Base-by-base conservation (phyloP, 2,888 invertebrate species). In the Tromatobia lineatoria region DNA sequence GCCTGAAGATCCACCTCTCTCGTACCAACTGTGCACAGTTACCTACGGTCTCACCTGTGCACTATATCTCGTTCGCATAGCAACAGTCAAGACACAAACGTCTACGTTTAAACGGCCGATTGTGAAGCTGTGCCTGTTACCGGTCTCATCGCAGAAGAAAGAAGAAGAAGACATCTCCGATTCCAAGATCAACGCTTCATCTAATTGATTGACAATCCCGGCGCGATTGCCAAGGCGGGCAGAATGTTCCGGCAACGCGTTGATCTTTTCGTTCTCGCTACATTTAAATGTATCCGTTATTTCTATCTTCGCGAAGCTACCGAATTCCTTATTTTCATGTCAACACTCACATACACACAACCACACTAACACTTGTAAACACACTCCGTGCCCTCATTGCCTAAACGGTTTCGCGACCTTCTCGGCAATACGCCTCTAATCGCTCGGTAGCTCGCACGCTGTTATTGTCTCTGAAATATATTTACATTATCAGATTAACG, bases 1-100 rank as follows among this genome's bases (percentile, higher is more conserved):
- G 50, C 82, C 86, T 8, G 52, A 73, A 11, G 70, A 88, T 18
- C 78, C 86, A 15, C 67, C 90, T 3, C 18, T n/a, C 45, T 42
- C 50, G 8, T 75, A 42, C 4, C 61, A 47, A 7, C 82, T 67
- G 15, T 18, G 45, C 23, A 67, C 67, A 1, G 67, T 67, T 2
- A 67, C 67, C 13, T 47, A 25, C n/a, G 47, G 47, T 2, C 25
- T 47, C 3, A 25, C 47, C 1, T 15, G 47, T 23, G 25, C 67
- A 13, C 47, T 25, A 13, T 67, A 50, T 7, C 50, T 67, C n/a
- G 29, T 47, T 1, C 15, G 29, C 29, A 4, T 29, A 29, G 29
- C 29, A 29, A 29, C 29, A 29, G 29, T 29, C 29, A 29, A 29
- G 29, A 29, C 29, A 29, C 29, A 29, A 29, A 3, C 29, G 29